Percentiles rank a stretch among this genome's conserved stretches.
These are phyloP conservation scores for Leucoptera coffeella DNA, from an alignment of 2,888 invertebrate species.

Conservation along the genomic window DNA sequence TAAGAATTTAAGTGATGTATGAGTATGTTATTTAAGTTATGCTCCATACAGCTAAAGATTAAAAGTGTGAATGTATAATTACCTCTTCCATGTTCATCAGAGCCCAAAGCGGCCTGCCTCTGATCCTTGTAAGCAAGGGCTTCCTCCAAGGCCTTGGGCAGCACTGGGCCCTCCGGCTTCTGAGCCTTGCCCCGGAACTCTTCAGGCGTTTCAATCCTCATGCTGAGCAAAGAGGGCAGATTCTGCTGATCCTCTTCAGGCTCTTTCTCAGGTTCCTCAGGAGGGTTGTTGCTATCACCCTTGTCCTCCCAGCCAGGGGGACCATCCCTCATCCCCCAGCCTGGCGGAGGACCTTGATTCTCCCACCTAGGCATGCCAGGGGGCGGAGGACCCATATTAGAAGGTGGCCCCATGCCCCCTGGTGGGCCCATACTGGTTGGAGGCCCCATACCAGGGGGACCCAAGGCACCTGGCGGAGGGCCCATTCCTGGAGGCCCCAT, in stretches of 20 bases:
- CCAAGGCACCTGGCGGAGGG: constrained; percentile 10
- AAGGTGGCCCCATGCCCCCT: constrained; percentile 36
- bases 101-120: constrained; percentile 74
- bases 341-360: constrained; percentile 19
- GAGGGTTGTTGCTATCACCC: constrained; percentile 13
- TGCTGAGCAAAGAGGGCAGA: constrained; percentile 56
- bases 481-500: constrained; percentile 19
- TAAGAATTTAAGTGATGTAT: no score
- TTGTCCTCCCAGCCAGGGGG: constrained; percentile 19
- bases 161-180: constrained; percentile 47
- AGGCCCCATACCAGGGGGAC: constrained; percentile 28
- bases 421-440: constrained; percentile 34
- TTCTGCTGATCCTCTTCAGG: constrained; percentile 15
- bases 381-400: constrained; percentile 15
- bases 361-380: constrained; percentile 7
- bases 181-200: constrained; percentile 42
- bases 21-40: no score
- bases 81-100: no score
- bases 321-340: constrained; percentile 6
- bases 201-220: constrained; percentile 62
- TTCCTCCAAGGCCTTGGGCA: constrained; percentile 86
- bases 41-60: no score
- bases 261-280: constrained; percentile 15
- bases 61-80: no score
- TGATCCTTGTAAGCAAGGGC: constrained; percentile 84